phyloP scores from a whole-genome alignment of 2,797 vertebrate genomes.

The Pyrrhura leucotis region DNA sequence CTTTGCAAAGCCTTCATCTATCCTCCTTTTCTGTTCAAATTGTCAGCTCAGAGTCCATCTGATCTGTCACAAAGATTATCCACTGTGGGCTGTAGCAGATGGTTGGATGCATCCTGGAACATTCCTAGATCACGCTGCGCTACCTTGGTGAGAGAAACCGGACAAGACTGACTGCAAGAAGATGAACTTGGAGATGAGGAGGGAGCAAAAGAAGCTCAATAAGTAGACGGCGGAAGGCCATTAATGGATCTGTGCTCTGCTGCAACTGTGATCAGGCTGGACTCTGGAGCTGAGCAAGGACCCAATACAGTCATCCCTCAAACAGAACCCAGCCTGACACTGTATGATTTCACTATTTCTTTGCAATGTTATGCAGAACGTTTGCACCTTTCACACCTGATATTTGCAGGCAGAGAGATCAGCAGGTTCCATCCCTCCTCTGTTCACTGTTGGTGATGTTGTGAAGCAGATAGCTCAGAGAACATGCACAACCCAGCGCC shows the following conservation, averaged over 20 bases:
- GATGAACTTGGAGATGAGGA: accelerated
- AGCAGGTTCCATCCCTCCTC: not conserved
- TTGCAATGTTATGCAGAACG: not conserved
- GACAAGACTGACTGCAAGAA: not conserved
- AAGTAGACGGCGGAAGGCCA: not conserved
- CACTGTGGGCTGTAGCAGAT: not conserved
- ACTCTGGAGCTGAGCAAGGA: not conserved
- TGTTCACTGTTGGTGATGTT: accelerated
- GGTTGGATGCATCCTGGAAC: not conserved
- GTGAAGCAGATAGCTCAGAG: not conserved
- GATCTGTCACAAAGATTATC: not conserved
- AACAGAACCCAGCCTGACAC: not conserved
- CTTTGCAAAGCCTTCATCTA: not conserved
- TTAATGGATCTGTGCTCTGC: not conserved
- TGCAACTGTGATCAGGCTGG: not conserved
- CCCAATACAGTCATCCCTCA: accelerated
- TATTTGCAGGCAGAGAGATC: not conserved
- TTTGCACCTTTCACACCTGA: not conserved
- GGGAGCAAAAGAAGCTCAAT: not conserved
- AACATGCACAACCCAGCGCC: accelerated
- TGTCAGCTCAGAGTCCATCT: not conserved
- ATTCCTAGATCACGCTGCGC: not conserved
- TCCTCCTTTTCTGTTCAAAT: not conserved
- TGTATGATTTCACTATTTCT: not conserved
- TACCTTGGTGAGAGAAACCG: not conserved